phyloP scores from a whole-genome alignment of 2,888 invertebrate species.

The Chaetoderma sp. region DNA sequence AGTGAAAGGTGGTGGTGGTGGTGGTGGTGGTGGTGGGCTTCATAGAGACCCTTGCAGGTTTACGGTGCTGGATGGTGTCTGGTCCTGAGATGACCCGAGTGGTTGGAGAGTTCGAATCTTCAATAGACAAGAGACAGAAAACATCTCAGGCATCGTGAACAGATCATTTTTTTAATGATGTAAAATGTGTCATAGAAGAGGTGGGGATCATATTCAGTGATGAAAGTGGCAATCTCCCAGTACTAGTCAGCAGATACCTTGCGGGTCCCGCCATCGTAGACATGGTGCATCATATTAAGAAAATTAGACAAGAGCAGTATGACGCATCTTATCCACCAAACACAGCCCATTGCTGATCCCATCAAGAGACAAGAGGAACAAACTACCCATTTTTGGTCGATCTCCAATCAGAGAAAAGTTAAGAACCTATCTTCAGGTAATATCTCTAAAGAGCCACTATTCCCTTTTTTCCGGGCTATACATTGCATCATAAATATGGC shows the following conservation, averaged over 20 bases:
- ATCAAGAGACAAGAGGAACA: background rate
- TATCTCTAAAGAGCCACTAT: background rate
- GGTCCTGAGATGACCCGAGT: constrained; percentile 22
- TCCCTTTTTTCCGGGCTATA: constrained; percentile 16
- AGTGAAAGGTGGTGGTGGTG: no score
- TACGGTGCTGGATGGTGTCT: constrained; percentile 14
- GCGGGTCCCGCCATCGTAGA: background rate
- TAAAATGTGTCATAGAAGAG: background rate
- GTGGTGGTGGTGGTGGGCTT: constrained; percentile 15
- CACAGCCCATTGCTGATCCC: background rate
- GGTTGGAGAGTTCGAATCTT: constrained; percentile 11
- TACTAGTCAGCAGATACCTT: no score
- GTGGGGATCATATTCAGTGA: background rate
- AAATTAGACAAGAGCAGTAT: background rate
- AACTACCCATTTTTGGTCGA: background rate
- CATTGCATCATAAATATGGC: constrained; percentile 13
- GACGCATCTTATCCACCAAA: background rate
- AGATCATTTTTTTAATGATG: background rate
- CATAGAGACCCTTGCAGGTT: constrained; percentile 16
- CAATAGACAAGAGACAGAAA: constrained; percentile 8
- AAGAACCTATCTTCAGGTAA: background rate
- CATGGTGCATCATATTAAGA: background rate
- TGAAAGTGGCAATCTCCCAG: background rate
- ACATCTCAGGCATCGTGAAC: no score
- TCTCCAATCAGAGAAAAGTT: background rate